Evolutionary conservation across 30 jellyfish, hydroid and myxozoan species (phyloP), one percentile per base, ranked within the genome.

Genomic region (Aurelia aurita): DNA sequence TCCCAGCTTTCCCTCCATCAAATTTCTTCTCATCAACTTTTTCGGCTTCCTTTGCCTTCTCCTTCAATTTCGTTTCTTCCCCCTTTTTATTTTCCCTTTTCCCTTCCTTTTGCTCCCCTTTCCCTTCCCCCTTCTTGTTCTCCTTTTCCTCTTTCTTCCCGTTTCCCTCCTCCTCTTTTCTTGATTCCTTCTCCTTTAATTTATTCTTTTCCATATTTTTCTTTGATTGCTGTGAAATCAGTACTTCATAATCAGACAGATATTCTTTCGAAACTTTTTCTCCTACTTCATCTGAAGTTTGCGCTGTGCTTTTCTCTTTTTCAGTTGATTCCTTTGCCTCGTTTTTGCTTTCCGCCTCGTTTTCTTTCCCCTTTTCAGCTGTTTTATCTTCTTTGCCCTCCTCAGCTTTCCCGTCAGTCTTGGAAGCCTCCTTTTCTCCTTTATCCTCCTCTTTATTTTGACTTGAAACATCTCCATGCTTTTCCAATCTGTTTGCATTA

Each of bases 241-340:
- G 39, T 28, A 15, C 22, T 31, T 46, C 85, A 23, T 35, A 47
- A 3, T 73, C 29, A 23, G 68, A 19, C 55, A 29, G 44, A 26
- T 46, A 51, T 5, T 73, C 72, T 35, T 29, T 73, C 72, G 85
- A 49, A 16, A 23, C 51, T 55, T 47, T 73, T 71, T 55, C 60
- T 39, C n/a, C 43, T 26, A n/a, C 32, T 76, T 15, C 59, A 39
- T 76, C 23, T 63, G 34, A 67, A 43, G 31, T 74, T 71, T 74
- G 39, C n/a, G 34, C 23, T 10, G 19, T 6, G 13, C 22, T 76
- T 35, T 11, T 29, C 75, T 44, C 59, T 55, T 76, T 59, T 23
- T 31, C 61, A 31, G 22, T 14, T 5, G 57, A 32, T 63, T 57
- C 46, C 27, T 49, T 72, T 39, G 14, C 84, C 21, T 72, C n/a